These are phyloP conservation scores for Agrenia bidenticulata DNA, from an alignment of 2,888 invertebrate genomes.

Conservation along the genomic window DNA sequence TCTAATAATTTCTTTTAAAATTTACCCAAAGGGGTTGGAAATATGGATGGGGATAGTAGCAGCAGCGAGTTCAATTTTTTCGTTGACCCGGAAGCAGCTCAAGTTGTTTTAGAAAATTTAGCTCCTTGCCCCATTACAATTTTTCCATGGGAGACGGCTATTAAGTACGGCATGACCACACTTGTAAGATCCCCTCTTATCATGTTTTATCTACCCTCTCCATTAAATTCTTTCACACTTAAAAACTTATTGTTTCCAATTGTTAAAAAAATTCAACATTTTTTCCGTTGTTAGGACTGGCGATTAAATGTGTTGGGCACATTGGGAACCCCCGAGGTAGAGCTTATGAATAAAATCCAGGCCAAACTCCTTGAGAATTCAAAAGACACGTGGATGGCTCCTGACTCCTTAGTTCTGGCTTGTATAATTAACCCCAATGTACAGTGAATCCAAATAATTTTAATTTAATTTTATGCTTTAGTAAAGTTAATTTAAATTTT, in stretches of 20 bases:
- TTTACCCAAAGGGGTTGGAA: slow-evolving; percentile 56
- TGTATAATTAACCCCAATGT: slow-evolving; percentile 53
- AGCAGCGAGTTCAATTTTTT: slow-evolving; percentile 61
- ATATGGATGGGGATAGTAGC: slow-evolving; percentile 57
- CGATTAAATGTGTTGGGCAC: slow-evolving; percentile 45
- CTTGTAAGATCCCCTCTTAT: too few species aligned
- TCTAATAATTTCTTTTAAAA: slow-evolving; percentile 3
- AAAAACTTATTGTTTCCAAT: too few species aligned
- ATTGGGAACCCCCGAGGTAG: slow-evolving; percentile 37
- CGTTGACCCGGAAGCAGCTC: slow-evolving; percentile 61
- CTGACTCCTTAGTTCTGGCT: slow-evolving; percentile 56
- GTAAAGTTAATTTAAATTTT: too few species aligned
- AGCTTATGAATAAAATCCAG: slow-evolving; percentile 50
- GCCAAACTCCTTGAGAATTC: slow-evolving; percentile 23
- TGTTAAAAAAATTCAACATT: too few species aligned
- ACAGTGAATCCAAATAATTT: not conserved
- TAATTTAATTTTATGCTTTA: too few species aligned
- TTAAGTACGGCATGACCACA: slow-evolving; percentile 21
- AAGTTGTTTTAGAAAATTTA: slow-evolving; percentile 56
- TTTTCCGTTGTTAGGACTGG: slow-evolving; percentile 48
- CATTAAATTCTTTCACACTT: too few species aligned
- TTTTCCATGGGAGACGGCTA: slow-evolving; percentile 58
- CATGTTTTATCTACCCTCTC: too few species aligned
- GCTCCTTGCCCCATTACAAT: slow-evolving; percentile 55
- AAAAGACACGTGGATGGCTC: slow-evolving; percentile 43